Evolutionary conservation across 2,888 invertebrate genomes (phyloP).

Genomic region (Luperina nickerlii): DNA sequence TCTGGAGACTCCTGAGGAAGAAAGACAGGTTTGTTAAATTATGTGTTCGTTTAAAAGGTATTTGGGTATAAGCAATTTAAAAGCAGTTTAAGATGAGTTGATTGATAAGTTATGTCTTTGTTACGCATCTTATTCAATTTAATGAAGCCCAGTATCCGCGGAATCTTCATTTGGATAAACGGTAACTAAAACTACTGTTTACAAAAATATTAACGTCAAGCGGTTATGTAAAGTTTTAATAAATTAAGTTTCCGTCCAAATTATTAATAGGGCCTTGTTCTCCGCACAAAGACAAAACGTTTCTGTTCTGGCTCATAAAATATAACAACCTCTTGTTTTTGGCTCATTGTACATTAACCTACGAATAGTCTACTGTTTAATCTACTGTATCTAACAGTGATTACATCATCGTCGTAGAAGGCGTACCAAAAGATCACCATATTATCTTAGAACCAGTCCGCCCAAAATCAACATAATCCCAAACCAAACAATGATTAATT

Average conservation of each 20-base stretch:
- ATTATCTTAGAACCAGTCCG: constrained; percentile 24
- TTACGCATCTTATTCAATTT: neutral
- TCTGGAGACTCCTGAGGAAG: constrained; percentile 85
- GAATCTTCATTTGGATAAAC: neutral
- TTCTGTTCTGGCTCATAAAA: constrained; percentile 57
- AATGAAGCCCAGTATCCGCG: too few species aligned
- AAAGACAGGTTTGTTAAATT: neutral
- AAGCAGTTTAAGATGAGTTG: neutral
- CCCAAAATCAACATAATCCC: constrained; percentile 47
- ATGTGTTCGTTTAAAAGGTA: neutral
- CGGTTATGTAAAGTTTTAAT: neutral
- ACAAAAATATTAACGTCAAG: neutral
- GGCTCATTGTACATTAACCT: constrained; percentile 33
- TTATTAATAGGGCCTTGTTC: constrained; percentile 23
- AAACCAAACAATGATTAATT: constrained; percentile 60
- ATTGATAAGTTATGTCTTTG: neutral
- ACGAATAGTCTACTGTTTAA: constrained; percentile 22
- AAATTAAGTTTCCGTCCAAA: constrained; percentile 5
- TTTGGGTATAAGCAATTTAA: neutral
- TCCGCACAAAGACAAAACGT: constrained; percentile 45
- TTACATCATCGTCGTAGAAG: constrained; percentile 49
- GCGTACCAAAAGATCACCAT: constrained; percentile 18
- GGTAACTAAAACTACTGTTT: neutral
- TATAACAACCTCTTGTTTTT: constrained; percentile 57
- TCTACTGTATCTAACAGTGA: constrained; percentile 28